These are phyloP conservation scores for Indri indri DNA, from an alignment of 2,113 vertebrate species.

Conservation along the genomic window DNA sequence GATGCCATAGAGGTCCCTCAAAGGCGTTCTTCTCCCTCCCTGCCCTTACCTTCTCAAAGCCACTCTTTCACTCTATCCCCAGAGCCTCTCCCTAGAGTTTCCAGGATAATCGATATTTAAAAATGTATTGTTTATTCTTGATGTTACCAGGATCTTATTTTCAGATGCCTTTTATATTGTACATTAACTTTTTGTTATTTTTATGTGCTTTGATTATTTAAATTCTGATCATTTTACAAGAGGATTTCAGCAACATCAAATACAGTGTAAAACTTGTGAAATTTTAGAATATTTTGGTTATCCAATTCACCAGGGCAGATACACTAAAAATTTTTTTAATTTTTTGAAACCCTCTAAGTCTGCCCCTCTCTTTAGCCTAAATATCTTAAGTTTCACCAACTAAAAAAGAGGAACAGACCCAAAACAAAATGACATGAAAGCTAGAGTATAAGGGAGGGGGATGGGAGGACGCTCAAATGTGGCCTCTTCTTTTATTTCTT, in stretches of 20 bases:
- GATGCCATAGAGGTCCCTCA: background rate
- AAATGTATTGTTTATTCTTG: background rate
- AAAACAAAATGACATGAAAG: background rate
- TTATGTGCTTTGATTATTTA: conserved; percentile 3
- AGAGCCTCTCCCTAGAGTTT: background rate
- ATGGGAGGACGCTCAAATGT: background rate
- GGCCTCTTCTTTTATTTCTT: background rate
- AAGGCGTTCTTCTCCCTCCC: background rate
- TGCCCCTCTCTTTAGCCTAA: background rate
- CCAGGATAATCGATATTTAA: background rate
- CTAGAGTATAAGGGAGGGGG: background rate
- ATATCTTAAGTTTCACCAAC: background rate
- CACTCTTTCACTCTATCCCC: background rate
- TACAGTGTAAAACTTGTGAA: background rate
- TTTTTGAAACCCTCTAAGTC: background rate
- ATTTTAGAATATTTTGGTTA: background rate
- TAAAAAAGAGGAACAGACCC: background rate
- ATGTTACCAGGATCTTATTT: background rate
- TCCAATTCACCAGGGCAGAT: background rate
- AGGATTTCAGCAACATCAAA: background rate
- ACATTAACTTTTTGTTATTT: background rate
- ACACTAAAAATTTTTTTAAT: background rate
- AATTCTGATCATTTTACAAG: background rate
- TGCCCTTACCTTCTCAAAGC: background rate
- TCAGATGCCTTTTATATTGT: background rate